Conservation (phyloP, 2,797 vertebrate species). For the Anabacerthia variegaticeps region DNA sequence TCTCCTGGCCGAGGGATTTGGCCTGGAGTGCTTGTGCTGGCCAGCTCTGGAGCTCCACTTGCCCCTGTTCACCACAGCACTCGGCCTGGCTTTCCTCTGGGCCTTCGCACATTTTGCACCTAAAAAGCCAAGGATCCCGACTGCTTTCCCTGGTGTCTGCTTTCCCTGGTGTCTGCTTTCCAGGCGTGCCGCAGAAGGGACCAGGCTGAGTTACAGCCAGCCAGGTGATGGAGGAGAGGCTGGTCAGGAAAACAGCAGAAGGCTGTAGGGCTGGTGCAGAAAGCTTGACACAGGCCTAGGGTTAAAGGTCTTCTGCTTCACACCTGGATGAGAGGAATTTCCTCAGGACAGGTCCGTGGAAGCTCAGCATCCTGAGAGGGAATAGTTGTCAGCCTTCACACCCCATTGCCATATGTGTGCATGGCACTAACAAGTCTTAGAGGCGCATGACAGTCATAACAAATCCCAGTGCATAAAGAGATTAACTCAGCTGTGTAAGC, state of each 20-base stretch:
- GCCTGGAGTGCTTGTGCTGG: neutral
- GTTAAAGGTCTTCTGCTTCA: neutral
- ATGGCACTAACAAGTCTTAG: neutral
- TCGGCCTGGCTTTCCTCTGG: neutral
- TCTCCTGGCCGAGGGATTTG: neutral
- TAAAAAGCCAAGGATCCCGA: neutral
- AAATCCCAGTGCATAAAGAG: neutral
- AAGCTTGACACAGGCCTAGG: neutral
- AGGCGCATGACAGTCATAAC: neutral
- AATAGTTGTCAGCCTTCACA: neutral
- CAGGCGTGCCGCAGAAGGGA: neutral
- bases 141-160: neutral
- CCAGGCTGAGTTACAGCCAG: neutral
- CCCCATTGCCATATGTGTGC: neutral
- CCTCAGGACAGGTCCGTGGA: neutral
- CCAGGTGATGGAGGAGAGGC: neutral
- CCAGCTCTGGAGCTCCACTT: neutral
- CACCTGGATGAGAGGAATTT: neutral
- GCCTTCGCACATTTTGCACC: neutral
- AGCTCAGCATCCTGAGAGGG: neutral
- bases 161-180: neutral
- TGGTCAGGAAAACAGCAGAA: neutral
- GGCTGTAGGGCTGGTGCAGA: neutral
- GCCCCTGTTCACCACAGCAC: neutral
- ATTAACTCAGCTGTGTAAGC: constrained; percentile 13